phyloP scores from a whole-genome alignment of 2,797 vertebrate genomes.

The Rhinichthys osculus region DNA sequence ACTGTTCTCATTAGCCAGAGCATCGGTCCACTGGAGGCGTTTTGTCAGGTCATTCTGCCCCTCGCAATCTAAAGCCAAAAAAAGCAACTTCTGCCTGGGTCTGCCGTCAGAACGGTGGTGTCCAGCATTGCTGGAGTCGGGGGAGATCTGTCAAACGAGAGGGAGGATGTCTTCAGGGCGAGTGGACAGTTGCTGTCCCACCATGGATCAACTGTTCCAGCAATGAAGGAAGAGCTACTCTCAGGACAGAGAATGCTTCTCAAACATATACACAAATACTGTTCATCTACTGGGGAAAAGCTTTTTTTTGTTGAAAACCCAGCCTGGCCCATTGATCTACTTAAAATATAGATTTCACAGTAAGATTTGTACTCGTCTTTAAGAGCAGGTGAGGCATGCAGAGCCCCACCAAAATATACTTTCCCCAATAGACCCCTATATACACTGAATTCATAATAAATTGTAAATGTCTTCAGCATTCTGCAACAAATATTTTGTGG shows the following conservation, averaged over 20 bases:
- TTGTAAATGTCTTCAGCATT: too few relatives aligned
- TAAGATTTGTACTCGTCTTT: too few relatives aligned
- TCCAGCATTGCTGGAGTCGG: slow-evolving; percentile 13
- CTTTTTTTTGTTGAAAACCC: too few relatives aligned
- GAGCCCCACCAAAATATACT: too few relatives aligned
- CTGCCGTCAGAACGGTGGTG: slow-evolving; percentile 3
- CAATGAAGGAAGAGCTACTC: slow-evolving; percentile 73
- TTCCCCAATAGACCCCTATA: too few relatives aligned
- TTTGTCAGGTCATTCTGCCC: slow-evolving; percentile 39
- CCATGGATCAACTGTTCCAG: slow-evolving; percentile 72
- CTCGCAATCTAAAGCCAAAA: slow-evolving; percentile 30
- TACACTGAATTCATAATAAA: too few relatives aligned
- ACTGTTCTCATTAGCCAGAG: slow-evolving; percentile 32
- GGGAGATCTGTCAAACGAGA: slow-evolving; percentile 44
- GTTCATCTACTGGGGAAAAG: neutral
- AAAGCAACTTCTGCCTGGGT: neutral
- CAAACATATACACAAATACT: neutral
- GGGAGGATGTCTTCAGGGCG: slow-evolving; percentile 56
- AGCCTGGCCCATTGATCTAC: too few relatives aligned
- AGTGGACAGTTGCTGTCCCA: slow-evolving; percentile 64
- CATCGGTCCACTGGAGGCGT: slow-evolving; percentile 3
- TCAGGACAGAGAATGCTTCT: slow-evolving; percentile 25
- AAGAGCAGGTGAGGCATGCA: too few relatives aligned
- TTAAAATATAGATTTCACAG: too few relatives aligned
- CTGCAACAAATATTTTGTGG: too few relatives aligned